Base-by-base conservation (phyloP, 1,140 invertebrate genomes). In the Aethina tumida region DNA sequence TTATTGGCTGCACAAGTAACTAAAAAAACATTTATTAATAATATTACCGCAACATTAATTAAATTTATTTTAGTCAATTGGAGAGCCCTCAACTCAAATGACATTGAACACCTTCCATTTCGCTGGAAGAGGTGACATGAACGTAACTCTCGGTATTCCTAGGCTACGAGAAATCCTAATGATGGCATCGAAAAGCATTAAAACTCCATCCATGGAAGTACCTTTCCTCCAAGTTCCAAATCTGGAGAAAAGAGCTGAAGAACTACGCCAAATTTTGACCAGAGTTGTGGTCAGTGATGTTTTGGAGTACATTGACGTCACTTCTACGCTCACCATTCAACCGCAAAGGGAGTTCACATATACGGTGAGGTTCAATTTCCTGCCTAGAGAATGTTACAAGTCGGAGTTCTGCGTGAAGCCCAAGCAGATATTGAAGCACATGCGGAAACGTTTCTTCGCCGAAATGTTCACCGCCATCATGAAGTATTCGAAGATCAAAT, bases 51-150 rank as follows among this genome's bases (percentile, higher is more conserved):
- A 13, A 0, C 13, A 12, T 28, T 28, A 28, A 15, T 33, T 14
- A 38, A 35, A 21, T 71, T 14, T 35, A 36, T 47, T 45, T 27
- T 37, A 56, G 70, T 97, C 92, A 5, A 85, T 99, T 49, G 95
- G 95, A 40, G 97, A 99, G 67, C 96, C 96, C 0, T 97, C 94
- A 2, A 99, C 97, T 37, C 96, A 99, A 69, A 99, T 99, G 96
- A 99, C 97, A 50, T 63, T 99, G 44, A 99, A 99, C 56, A 99
- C 97, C 20, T 99, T 99, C 65, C 97, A 99, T 61, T 98, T 98
- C 68, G 96, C 97, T 50, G 97, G 97, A 63, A 79, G 93, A 68
- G 94, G 95, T 72, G 97, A 99, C 65, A 98, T 99, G 93, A 99
- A 99, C 64, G 94, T 99, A 0, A 99, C 97, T 0, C 69, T 99